A percentile compares a stretch with the other conserved stretches of the same genome.
Evolutionary conservation across 1,140 invertebrate genomes (phyloP).

Genomic region (Aphelenchoides fujianensis): DNA sequence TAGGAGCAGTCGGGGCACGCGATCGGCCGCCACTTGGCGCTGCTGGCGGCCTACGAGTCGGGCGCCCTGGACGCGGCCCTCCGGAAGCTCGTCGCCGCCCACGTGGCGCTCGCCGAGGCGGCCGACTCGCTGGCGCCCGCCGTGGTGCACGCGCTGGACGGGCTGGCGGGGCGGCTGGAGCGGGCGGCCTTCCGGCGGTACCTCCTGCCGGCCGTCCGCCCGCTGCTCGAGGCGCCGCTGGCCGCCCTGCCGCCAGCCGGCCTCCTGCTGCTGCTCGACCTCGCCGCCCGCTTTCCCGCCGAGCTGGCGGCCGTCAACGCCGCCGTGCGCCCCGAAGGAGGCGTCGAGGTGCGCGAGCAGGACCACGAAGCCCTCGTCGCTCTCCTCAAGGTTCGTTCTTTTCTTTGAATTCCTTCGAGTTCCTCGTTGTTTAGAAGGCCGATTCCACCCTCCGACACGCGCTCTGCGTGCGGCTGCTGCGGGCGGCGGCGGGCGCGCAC

Average conservation of each 20-base stretch:
- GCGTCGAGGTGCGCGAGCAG: background rate
- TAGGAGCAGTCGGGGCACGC: background rate
- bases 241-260: background rate
- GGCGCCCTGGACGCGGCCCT: background rate
- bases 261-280: background rate
- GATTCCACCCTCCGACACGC: background rate
- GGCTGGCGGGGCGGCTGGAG: background rate
- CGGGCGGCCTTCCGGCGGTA: background rate
- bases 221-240: background rate
- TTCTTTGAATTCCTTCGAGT: background rate
- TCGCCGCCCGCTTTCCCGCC: background rate
- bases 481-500: background rate
- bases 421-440: background rate
- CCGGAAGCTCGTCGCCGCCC: background rate
- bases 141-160: background rate
- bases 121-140: background rate
- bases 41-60: background rate
- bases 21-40: conserved; percentile 2
- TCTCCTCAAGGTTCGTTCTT: background rate
- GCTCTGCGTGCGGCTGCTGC: background rate
- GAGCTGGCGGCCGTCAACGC: background rate
- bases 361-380: conserved; percentile 1
- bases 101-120: background rate
- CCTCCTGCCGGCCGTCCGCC: background rate
- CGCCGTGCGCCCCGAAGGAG: background rate